Conservation (phyloP, 2,113 vertebrate species). For the Meriones unguiculatus region DNA sequence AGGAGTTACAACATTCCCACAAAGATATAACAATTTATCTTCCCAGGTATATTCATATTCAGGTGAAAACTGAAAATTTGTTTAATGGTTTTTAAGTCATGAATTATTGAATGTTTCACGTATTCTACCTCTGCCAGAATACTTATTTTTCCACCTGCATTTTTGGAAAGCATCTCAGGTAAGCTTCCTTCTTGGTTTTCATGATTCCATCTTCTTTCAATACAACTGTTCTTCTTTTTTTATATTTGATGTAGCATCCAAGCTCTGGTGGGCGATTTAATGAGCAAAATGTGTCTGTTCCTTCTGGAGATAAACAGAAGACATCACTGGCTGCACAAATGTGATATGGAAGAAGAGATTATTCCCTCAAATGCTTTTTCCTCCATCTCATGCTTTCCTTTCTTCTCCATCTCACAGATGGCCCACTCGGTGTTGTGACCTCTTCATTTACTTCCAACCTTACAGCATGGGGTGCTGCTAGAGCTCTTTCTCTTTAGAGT, state of each 20-base stretch:
- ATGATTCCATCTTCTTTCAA: constrained; percentile 35
- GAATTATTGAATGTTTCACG: constrained; percentile 11
- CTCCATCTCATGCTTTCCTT: background rate
- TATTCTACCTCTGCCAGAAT: background rate
- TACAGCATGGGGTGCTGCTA: background rate
- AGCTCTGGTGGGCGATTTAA: constrained; percentile 39
- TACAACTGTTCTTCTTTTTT: constrained; percentile 1
- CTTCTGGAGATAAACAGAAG: constrained; percentile 8
- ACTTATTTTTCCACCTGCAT: background rate
- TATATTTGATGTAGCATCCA: background rate
- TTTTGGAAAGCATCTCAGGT: constrained; percentile 48
- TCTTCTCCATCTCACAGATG: background rate
- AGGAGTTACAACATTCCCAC: background rate
- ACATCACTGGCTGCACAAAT: background rate
- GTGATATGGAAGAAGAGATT: background rate
- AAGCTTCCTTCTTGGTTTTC: background rate
- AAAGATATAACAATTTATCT: background rate
- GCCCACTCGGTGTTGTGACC: background rate
- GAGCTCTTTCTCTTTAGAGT: background rate
- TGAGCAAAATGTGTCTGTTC: constrained; percentile 34
- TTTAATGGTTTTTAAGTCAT: constrained; percentile 21
- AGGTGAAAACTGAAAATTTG: background rate
- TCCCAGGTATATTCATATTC: background rate
- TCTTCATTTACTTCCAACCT: background rate
- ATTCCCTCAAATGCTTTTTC: background rate